Evolutionary conservation across 2,888 invertebrate genomes (phyloP).

Genomic region (Eristalinus aeneus): DNA sequence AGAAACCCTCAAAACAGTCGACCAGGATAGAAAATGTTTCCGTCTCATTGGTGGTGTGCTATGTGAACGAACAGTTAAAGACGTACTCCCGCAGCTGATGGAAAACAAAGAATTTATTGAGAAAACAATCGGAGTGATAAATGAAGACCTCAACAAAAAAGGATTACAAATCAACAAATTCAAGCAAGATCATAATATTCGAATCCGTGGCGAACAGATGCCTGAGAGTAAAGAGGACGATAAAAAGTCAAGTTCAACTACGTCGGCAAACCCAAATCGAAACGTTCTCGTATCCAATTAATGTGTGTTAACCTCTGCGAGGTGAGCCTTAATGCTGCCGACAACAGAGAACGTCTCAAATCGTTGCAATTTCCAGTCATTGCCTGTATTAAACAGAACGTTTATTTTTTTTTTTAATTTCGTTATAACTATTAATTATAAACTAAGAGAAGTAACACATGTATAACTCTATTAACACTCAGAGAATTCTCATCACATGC

Average conservation of each 20-base stretch:
- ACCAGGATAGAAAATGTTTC: conserved; percentile 93
- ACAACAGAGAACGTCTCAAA: conserved; percentile 21
- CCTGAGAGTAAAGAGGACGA: conserved; percentile 78
- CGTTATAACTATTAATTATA: conserved; percentile 42
- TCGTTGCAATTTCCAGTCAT: conserved; percentile 58
- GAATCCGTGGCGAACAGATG: conserved; percentile 86
- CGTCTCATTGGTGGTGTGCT: conserved; percentile 96
- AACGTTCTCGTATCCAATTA: conserved; percentile 83
- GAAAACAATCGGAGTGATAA: conserved; percentile 89
- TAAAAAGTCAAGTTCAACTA: conserved; percentile 76
- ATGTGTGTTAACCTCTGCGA: conserved; percentile 20
- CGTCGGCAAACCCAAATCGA: conserved; percentile 78
- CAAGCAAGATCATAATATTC: conserved; percentile 94
- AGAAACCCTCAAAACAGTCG: conserved; percentile 93
- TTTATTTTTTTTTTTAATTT: conserved; percentile 40
- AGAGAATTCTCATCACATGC: conserved; percentile 48
- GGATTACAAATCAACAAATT: conserved; percentile 95
- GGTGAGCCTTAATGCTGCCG: conserved; percentile 3
- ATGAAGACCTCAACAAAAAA: conserved; percentile 91
- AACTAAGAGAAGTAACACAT: not conserved
- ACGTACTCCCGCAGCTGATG: conserved; percentile 91
- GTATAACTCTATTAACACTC: conserved; percentile 45
- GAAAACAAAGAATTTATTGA: conserved; percentile 90
- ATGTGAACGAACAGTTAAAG: conserved; percentile 95
- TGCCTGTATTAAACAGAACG: conserved; percentile 52